Evolutionary conservation across 2,113 vertebrate genomes (phyloP), one percentile per base, ranked within the genome.

Genomic region (Oenanthe melanoleuca): DNA sequence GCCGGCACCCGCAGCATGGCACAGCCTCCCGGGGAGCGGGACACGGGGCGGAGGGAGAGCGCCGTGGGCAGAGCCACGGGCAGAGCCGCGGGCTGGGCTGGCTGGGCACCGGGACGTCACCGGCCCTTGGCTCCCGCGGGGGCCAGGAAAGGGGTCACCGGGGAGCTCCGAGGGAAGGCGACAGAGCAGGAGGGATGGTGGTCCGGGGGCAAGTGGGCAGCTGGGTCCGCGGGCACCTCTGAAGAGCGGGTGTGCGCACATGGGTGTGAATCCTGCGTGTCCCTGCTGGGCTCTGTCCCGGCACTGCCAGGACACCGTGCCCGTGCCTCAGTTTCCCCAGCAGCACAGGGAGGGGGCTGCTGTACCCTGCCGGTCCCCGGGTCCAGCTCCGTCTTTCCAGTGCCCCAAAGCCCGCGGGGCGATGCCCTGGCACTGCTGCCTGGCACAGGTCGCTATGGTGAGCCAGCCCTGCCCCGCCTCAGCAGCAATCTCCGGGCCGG

Each of bases 1-100:
- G 14, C 6, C 0, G 0, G 66, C 59, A 14, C 52, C 34, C 5
- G 7, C 80, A 89, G 91, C 92, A 61, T 14, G 31, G 9, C 84
- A 8, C 71, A 34, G 57, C 50, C 63, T 81, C 47, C 52, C 6
- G 28, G 38, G 52, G 34, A 7, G 18, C 21, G 72, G 81, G 63
- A 3, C 3, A 1, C 3, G 50, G 89, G 93, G 95, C 37, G 80
- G 83, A 92, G 93, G 86, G 75, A 83, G n/a, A 26, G 67, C 22
- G 4, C 55, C 5, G 67, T 65, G 91, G 89, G 94, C 91, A 96
- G 94, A 77, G 83, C 83, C 31, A 1, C 59, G 91, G 89, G 94
- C 91, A 96, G 94, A 77, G 83, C 83, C 31, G 1, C 59, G 50
- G 60, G 80, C 61, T 52, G 89, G 66, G 73, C 88, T n/a, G 18